A percentile compares a stretch with the other conserved stretches of the same genome.
Conservation (phyloP, 2,113 vertebrate species). For the Trematomus loennbergii region DNA sequence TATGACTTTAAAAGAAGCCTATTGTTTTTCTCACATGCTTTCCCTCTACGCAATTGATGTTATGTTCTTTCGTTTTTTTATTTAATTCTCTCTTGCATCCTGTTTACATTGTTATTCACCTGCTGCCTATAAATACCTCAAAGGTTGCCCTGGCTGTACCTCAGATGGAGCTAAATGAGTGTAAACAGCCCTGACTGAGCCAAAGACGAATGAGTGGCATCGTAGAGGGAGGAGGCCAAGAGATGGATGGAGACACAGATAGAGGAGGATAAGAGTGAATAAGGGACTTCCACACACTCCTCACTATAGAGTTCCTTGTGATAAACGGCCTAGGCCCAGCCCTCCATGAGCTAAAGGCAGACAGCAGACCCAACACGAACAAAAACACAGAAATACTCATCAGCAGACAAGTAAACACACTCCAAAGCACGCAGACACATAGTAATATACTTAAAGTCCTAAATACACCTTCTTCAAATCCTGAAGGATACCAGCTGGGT, state of each 20-base stretch:
- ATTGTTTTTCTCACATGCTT: neutral
- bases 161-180: conserved; percentile 74
- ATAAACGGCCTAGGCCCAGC: conserved; percentile 47
- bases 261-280: conserved; percentile 51
- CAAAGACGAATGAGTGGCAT: conserved; percentile 65
- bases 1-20: neutral
- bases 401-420: conserved; percentile 19
- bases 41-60: neutral
- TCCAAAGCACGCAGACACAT: neutral
- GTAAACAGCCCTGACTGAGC: conserved; percentile 72
- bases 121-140: conserved; percentile 63
- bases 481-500: conserved; percentile 18
- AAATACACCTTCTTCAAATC: conserved; percentile 12
- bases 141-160: conserved; percentile 40
- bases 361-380: conserved; percentile 23
- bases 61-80: conserved; percentile 1
- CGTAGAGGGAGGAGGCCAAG: conserved; percentile 50
- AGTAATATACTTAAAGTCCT: conserved; percentile 14
- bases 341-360: conserved; percentile 31
- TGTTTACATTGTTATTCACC: conserved; percentile 39
- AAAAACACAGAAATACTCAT: conserved; percentile 22
- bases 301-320: conserved; percentile 51
- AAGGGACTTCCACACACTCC: conserved; percentile 41
- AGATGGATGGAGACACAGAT: conserved; percentile 71
- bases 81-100: conserved; percentile 27